Evolutionary conservation across 2,888 invertebrate genomes (phyloP).

Genomic region (Saturnia pavonia): DNA sequence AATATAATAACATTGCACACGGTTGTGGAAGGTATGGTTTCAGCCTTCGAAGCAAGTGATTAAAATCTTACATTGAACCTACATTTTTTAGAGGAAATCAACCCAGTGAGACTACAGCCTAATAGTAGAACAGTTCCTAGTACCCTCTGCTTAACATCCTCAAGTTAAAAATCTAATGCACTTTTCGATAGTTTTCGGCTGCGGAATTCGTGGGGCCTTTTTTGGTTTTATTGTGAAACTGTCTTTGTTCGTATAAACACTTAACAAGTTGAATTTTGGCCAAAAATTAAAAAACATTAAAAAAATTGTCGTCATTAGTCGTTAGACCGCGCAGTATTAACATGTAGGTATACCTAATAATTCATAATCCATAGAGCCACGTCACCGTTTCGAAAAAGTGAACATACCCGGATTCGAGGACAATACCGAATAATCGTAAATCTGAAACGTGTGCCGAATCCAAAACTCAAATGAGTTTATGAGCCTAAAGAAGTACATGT

Average conservation of each 20-base stretch:
- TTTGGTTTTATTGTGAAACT: not conserved
- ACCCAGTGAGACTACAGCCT: too few relatives aligned
- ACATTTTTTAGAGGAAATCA: too few relatives aligned
- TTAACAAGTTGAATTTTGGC: not conserved
- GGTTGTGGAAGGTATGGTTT: too few relatives aligned
- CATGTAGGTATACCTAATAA: not conserved
- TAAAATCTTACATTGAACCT: too few relatives aligned
- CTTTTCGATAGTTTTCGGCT: not conserved
- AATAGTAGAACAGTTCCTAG: too few relatives aligned
- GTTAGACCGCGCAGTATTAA: not conserved
- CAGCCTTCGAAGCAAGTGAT: too few relatives aligned
- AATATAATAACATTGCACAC: too few relatives aligned
- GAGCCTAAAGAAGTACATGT: constrained; percentile 39
- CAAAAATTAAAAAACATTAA: not conserved
- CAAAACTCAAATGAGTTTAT: constrained; percentile 49
- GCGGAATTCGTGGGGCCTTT: not conserved
- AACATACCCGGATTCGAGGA: constrained; percentile 46
- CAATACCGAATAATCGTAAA: constrained; percentile 65
- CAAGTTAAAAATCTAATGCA: not conserved
- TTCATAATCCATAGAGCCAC: constrained; percentile 9
- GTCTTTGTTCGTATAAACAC: not conserved
- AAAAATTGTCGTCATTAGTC: too few relatives aligned
- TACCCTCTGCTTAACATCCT: too few relatives aligned
- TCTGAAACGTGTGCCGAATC: constrained; percentile 61
- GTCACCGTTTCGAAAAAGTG: constrained; percentile 2